Conservation (phyloP, 37 sponge, comb jelly and placozoan genomes). For the Bolinopsis microptera region DNA sequence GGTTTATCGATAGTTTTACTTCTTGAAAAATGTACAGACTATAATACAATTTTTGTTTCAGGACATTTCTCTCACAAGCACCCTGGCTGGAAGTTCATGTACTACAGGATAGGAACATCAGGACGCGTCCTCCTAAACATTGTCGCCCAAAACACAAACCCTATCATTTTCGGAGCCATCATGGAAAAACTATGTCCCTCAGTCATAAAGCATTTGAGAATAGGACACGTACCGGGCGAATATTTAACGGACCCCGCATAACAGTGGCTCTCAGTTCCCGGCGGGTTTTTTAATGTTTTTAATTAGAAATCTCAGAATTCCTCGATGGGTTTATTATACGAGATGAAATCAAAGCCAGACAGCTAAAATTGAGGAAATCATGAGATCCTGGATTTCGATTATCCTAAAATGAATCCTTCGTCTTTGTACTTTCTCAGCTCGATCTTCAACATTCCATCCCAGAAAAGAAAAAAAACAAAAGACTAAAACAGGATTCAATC, state of each 20-base stretch:
- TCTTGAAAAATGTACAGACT: no score
- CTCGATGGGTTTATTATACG: background rate
- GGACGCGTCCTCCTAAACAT: slow-evolving; percentile 45
- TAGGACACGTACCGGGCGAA: slow-evolving; percentile 62
- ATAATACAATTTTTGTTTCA: slow-evolving; percentile 18
- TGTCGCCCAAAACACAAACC: slow-evolving; percentile 62
- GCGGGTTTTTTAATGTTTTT: background rate
- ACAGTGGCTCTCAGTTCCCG: background rate
- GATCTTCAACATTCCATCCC: no score
- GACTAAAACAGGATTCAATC: no score
- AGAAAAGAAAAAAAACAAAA: no score
- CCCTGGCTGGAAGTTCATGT: slow-evolving; percentile 66
- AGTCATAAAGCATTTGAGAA: slow-evolving; percentile 57
- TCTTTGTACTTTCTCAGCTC: no score
- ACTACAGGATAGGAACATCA: slow-evolving; percentile 52
- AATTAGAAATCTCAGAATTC: background rate
- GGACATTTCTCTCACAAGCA: slow-evolving; percentile 65
- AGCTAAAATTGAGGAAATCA: no score
- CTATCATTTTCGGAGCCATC: slow-evolving; percentile 60
- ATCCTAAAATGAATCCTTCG: no score
- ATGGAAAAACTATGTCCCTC: slow-evolving; percentile 58
- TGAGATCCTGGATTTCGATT: no score
- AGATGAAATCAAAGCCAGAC: background rate
- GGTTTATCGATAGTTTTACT: no score
- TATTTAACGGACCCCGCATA: slow-evolving; percentile 48